Evolutionary conservation across 2,888 invertebrate species (phyloP), one percentile per base, ranked within the genome.

Genomic region (Phlogophora meticulosa): DNA sequence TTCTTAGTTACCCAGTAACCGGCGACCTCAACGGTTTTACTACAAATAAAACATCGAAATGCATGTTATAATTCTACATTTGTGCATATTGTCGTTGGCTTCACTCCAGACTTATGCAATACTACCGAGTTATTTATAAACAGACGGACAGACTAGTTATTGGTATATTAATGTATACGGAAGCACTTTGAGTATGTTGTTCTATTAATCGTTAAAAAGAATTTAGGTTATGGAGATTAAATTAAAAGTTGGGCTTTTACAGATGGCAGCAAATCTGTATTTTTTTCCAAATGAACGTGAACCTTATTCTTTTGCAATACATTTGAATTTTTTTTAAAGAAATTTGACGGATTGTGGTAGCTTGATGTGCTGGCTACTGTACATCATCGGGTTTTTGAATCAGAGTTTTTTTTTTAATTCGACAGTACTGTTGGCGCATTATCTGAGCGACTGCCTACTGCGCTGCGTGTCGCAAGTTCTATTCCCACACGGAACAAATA

Each of bases 141-240:
- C 65, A 74, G 20, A 81, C 75, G 49, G 64, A 82, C 80, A 65
- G 68, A 70, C 81, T 69, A 60, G 73, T 84, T 80, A 80, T 74
- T 75, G 63, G 56, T 61, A 69, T 76, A 84, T 81, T 78, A 75
- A 82, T 83, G 83, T 53, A 81, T 56, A 69, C 81, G 82, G 82
- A 82, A 82, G 79, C 69, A 72, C 62, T 76, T 72, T 63, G 34
- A 63, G 38, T 49, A 80, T 70, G 69, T 15, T 59, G n/a, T 55
- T 43, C 53, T 59, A 70, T 80, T 78, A 74, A 78, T 76, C 73
- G 66, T 56, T n/a, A 11, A 51, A n/a, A 65, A 38, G 65, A 68
- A 82, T 82, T 78, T 82, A 38, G 82, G 82, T 69, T 76, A 11
- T 9, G 22, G n/a, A 57, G 45, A 62, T 72, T 62, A 72, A 70